Evolutionary conservation across 2,888 invertebrate species (phyloP).

Genomic region (Troilus luridus): DNA sequence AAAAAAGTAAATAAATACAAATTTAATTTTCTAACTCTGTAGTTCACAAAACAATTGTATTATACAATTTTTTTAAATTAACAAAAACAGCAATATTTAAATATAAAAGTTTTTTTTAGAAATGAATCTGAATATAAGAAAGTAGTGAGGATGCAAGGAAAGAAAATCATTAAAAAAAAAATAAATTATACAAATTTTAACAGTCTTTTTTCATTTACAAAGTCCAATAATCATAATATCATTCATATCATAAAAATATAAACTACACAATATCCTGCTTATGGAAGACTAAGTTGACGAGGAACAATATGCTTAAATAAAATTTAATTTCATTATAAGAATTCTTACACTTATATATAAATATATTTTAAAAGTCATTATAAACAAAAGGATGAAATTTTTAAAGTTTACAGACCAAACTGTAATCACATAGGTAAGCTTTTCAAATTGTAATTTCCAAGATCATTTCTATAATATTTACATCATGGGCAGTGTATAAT

Average conservation of each 20-base stretch:
- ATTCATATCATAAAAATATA: background rate
- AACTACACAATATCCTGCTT: background rate
- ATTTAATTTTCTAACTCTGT: background rate
- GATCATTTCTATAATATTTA: background rate
- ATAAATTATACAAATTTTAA: background rate
- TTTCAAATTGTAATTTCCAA: background rate
- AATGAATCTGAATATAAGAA: background rate
- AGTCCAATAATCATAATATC: background rate
- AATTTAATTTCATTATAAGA: background rate
- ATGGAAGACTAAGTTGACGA: slow-evolving; percentile 38
- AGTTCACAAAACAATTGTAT: background rate
- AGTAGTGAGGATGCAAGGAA: background rate
- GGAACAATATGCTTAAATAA: slow-evolving; percentile 27
- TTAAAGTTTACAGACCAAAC: background rate
- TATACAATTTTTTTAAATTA: background rate
- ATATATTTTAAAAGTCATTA: background rate
- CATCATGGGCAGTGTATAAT: background rate
- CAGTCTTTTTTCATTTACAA: slow-evolving; percentile 28
- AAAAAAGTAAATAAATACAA: background rate
- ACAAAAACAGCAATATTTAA: background rate
- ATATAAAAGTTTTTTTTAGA: background rate
- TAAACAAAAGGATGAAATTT: background rate
- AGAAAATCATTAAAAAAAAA: too few species aligned
- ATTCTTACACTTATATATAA: background rate
- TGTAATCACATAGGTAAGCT: background rate